Conservation (phyloP, 2,797 vertebrate genomes). For the Rhinoraja longicauda region DNA sequence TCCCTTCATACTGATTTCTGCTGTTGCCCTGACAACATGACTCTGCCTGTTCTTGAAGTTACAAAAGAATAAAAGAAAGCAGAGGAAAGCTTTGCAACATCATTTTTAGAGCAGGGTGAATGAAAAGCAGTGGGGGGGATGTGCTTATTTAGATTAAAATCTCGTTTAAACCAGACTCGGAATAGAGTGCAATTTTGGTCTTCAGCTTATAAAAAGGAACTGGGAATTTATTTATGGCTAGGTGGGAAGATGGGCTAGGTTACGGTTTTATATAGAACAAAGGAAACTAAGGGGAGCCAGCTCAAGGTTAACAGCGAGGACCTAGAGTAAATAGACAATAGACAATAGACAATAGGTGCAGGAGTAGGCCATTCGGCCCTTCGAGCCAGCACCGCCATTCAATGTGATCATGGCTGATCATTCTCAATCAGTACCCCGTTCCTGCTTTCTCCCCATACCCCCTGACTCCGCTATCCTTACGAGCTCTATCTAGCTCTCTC, state of each 20-base stretch:
- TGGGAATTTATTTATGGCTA: too few relatives aligned
- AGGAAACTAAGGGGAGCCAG: background rate
- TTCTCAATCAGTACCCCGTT: too few relatives aligned
- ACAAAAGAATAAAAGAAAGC: background rate
- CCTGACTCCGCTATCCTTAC: too few relatives aligned
- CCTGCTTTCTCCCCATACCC: too few relatives aligned
- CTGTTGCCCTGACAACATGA: background rate
- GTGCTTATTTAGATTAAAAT: background rate
- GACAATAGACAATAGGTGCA: too few relatives aligned
- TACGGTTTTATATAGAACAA: background rate
- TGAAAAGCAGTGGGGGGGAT: background rate
- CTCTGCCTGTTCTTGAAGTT: background rate
- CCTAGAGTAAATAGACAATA: too few relatives aligned
- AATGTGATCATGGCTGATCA: too few relatives aligned
- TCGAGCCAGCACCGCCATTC: too few relatives aligned
- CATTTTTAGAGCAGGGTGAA: background rate
- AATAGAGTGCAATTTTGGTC: background rate
- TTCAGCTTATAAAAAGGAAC: background rate
- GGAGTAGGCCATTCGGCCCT: too few relatives aligned
- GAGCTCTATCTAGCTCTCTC: too few relatives aligned
- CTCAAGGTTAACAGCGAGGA: too few relatives aligned
- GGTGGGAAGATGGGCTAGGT: background rate
- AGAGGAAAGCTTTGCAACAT: background rate
- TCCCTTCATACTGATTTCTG: background rate
- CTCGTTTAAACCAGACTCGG: background rate